Evolutionary conservation across 1,140 invertebrate species (phyloP).

Genomic region (Drosophila ambigua): DNA sequence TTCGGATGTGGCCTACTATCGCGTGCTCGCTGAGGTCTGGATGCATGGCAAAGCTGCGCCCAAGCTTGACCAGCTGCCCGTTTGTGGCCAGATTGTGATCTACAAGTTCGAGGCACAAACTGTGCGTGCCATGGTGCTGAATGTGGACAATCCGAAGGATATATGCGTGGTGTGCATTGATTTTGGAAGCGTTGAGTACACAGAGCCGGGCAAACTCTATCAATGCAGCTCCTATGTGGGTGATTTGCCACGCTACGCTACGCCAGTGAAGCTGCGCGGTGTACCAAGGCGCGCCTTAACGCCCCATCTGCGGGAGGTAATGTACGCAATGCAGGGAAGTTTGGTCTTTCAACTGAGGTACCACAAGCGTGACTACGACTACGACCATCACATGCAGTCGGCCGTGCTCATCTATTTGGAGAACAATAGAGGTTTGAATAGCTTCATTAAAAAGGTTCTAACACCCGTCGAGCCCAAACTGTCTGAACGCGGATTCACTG

Average conservation of each 20-base stretch:
- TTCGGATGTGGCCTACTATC: conserved; percentile 55
- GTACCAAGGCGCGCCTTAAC: conserved; percentile 51
- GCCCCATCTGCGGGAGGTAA: conserved; percentile 49
- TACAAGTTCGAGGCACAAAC: conserved; percentile 43
- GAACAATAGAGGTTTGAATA: conserved; percentile 62
- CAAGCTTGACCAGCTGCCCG: conserved; percentile 38
- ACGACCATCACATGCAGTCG: conserved; percentile 40
- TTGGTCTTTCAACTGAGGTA: conserved; percentile 60
- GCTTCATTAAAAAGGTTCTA: conserved; percentile 46
- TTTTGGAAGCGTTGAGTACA: conserved; percentile 67
- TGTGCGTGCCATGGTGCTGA: conserved; percentile 65
- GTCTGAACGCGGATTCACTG: conserved; percentile 15
- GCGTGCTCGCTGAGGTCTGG: conserved; percentile 41
- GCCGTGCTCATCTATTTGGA: conserved; percentile 50
- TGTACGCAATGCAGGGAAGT: conserved; percentile 47
- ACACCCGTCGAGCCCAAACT: conserved; percentile 50
- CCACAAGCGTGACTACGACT: conserved; percentile 31
- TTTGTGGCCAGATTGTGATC: conserved; percentile 63
- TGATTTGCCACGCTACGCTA: conserved; percentile 46
- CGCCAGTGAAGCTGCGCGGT: conserved; percentile 64
- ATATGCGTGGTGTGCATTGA: conserved; percentile 72
- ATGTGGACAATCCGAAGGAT: conserved; percentile 37
- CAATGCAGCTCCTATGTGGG: conserved; percentile 45
- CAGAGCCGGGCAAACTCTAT: conserved; percentile 44
- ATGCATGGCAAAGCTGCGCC: conserved; percentile 19